Evolutionary conservation across 2,888 invertebrate species (phyloP), one percentile per base, ranked within the genome.

Genomic region (Ariolimax columbianus): DNA sequence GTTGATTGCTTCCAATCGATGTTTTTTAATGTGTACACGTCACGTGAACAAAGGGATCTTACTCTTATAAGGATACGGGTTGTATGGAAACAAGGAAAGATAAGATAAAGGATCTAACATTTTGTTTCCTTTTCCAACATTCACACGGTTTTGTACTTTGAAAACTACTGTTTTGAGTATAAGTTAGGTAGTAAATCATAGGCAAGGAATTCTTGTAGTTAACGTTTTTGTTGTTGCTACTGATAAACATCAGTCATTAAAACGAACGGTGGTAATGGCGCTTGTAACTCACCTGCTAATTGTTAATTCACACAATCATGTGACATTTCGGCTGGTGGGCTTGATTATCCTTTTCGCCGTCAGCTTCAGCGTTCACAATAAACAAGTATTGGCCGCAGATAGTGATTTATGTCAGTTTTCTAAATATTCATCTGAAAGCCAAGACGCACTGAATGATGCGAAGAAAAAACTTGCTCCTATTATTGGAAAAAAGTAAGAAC

Each of bases 361-460:
- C 66, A 63, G 78, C 40, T n/a, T 63, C 43, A 78, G 59, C n/a
- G 14, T 78, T 19, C 77, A 77, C 40, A 78, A 40, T 14, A 78
- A 59, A 78, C 78, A 78, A 17, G 78, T 78, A 17, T n/a, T 66
- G 40, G 78, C 78, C 9, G 66, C 36, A 38, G 78, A 63, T n/a
- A 40, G 7, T 14, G 78, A 78, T 78, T 0, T 30, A n/a, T 78
- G 78, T 66, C 11, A 78, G 7, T 78, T 78, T 66, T 36, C 40
- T 14, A 38, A 78, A 38, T 78, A 78, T 66, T 23, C 38, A 14
- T 9, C n/a, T 4, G 40, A 55, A 55, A 59, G 36, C 26, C 26
- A 36, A 30, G 63, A 59, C 2, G 33, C 59, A 6, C 55, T 78
- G 14, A 40, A 23, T 7, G 66, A 55, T 30, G 78, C 78, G n/a